Evolutionary conservation across 2,113 vertebrate genomes (phyloP).

Genomic region (Centrocercus urophasianus): DNA sequence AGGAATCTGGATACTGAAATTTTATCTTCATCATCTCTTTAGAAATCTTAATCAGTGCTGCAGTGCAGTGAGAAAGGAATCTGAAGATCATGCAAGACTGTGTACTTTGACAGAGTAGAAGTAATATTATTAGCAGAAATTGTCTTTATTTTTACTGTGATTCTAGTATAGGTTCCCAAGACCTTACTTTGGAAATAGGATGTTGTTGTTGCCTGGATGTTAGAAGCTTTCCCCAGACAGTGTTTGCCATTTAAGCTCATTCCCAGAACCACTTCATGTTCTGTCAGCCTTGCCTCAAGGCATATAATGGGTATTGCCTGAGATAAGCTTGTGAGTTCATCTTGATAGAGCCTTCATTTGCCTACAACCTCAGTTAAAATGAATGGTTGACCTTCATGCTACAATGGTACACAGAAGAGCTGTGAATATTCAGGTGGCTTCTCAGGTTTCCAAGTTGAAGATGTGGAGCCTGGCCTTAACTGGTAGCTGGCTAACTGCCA

Average conservation of each 20-base stretch:
- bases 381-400: accelerated
- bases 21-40: not conserved
- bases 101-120: not conserved
- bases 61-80: not conserved
- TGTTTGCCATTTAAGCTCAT: not conserved
- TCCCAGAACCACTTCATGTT: not conserved
- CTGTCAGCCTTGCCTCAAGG: not conserved
- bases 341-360: not conserved
- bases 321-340: not conserved
- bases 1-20: not conserved
- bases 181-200: not conserved
- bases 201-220: not conserved
- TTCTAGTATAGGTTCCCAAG: not conserved
- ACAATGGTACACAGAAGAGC: not conserved
- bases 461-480: not conserved
- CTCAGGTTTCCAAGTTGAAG: not conserved
- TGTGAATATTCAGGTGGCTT: not conserved
- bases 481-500: not conserved
- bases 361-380: not conserved
- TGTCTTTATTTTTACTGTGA: not conserved
- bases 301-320: not conserved
- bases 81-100: not conserved
- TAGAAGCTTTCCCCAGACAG: not conserved
- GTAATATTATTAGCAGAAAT: not conserved
- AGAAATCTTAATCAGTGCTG: not conserved